Evolutionary conservation across 2,797 vertebrate genomes (phyloP), one percentile per base, ranked within the genome.

Genomic region (Rallus crepitans): DNA sequence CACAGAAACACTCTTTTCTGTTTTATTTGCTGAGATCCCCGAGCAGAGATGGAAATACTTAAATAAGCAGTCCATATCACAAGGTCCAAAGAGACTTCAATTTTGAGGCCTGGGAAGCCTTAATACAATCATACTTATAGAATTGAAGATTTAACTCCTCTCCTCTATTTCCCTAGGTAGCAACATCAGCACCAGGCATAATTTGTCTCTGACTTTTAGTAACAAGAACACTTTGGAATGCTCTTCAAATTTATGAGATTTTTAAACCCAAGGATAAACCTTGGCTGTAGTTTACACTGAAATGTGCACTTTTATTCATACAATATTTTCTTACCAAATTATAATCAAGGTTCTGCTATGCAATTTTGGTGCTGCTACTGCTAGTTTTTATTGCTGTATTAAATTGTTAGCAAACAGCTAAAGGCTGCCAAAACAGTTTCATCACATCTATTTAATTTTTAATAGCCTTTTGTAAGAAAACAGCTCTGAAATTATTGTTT

Each of bases 251-350:
- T 93, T 93, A 96, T 69, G 82, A 78, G 69, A 72, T 90, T 93
- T 96, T 95, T 92, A 96, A 96, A 91, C 25, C 45, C 31, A 93
- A 84, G 82, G 71, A 96, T 95, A 96, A 96, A 93, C 61, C n/a
- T 55, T 50, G 47, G 59, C 77, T 70, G 82, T 72, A 78, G 84
- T 75, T 93, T 80, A 91, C 45, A 77, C 40, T 80, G 48, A 84
- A 95, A 42, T 18, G 12, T 23, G 37, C 28, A 53, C 20, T 95
- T 96, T 66, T 90, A 96, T 70, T 91, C 50, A 64, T 28, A 95
- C 61, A 79, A 21, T 92, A 96, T 96, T 95, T 94, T 94, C 89
- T 89, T 89, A 94, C 52, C 84, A 89, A 96, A 94, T 87, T 89
- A 94, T 75, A 94, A 97, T 94, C 83, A 95, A 95, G 60, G 87